A percentile compares a stretch with the other conserved stretches of the same genome.
These are phyloP conservation scores for Pseudanteris insignis DNA, from an alignment of 2,888 invertebrate genomes.

Conservation along the genomic window DNA sequence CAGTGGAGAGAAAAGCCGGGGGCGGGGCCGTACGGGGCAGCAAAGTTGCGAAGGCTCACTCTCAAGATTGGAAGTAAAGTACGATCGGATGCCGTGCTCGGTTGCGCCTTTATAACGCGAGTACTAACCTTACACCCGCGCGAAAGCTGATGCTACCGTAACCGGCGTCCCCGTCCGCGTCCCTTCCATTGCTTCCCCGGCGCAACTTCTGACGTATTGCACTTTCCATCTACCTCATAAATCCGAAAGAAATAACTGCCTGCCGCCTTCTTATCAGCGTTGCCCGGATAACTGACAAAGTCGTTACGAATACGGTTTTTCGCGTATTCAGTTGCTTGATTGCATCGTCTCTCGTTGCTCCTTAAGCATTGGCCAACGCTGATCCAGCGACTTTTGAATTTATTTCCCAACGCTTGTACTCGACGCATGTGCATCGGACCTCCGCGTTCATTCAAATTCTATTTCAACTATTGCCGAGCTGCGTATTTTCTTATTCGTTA, in stretches of 20 bases:
- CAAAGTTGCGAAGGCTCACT: slow-evolving; percentile 43
- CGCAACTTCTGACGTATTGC: slow-evolving; percentile 42
- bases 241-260: slow-evolving; percentile 40
- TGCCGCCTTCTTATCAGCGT: slow-evolving; percentile 25
- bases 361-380: no score
- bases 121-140: slow-evolving; percentile 37
- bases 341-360: slow-evolving; percentile 6
- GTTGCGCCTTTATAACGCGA: slow-evolving; percentile 38
- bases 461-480: no score
- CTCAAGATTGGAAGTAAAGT: slow-evolving; percentile 48
- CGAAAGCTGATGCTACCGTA: slow-evolving; percentile 41
- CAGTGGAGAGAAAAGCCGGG: slow-evolving; percentile 25
- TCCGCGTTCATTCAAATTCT: no score
- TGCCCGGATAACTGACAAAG: slow-evolving; percentile 24
- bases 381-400: no score
- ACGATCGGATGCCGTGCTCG: slow-evolving; percentile 44
- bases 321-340: slow-evolving; percentile 17
- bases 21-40: slow-evolving; percentile 22
- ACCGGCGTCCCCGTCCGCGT: slow-evolving; percentile 5
- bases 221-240: slow-evolving; percentile 39
- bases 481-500: no score
- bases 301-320: slow-evolving; percentile 33
- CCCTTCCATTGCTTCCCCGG: no score
- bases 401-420: no score
- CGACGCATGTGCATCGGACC: no score